A percentile compares a stretch with the other conserved stretches of the same genome.
phyloP scores from a whole-genome alignment of 2,113 vertebrate species.

The Heterotis niloticus region DNA sequence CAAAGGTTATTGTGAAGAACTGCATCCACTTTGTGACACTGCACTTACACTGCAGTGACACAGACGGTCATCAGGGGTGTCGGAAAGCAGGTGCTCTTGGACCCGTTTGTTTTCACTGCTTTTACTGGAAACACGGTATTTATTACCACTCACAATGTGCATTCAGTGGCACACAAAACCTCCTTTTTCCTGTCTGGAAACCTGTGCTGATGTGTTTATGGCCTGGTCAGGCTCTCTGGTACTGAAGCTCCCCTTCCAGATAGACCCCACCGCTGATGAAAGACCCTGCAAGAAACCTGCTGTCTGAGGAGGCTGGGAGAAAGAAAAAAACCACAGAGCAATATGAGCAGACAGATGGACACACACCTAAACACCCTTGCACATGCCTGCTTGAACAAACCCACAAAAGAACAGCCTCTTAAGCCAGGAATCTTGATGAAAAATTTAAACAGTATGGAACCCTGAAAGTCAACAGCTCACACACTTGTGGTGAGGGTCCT shows the following conservation, averaged over 20 bases:
- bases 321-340: background rate
- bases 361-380: background rate
- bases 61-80: background rate
- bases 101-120: background rate
- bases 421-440: slow-evolving; percentile 74
- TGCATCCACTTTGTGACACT: background rate
- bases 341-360: background rate
- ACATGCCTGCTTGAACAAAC: slow-evolving; percentile 14
- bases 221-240: slow-evolving; percentile 54
- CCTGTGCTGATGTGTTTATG: slow-evolving; percentile 68
- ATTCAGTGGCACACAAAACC: slow-evolving; percentile 53
- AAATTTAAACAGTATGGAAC: slow-evolving; percentile 96
- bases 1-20: background rate
- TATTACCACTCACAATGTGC: slow-evolving; percentile 61
- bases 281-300: slow-evolving; percentile 20
- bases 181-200: slow-evolving; percentile 64
- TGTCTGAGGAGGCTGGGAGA: background rate
- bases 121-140: slow-evolving; percentile 53
- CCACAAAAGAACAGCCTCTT: slow-evolving; percentile 66
- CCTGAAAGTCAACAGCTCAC: slow-evolving; percentile 84
- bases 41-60: background rate
- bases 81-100: background rate
- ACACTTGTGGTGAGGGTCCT: slow-evolving; percentile 87
- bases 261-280: slow-evolving; percentile 8
- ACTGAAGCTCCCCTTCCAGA: slow-evolving; percentile 49